Evolutionary conservation across 2,888 invertebrate genomes (phyloP).

Genomic region (Ectemnius lituratus): DNA sequence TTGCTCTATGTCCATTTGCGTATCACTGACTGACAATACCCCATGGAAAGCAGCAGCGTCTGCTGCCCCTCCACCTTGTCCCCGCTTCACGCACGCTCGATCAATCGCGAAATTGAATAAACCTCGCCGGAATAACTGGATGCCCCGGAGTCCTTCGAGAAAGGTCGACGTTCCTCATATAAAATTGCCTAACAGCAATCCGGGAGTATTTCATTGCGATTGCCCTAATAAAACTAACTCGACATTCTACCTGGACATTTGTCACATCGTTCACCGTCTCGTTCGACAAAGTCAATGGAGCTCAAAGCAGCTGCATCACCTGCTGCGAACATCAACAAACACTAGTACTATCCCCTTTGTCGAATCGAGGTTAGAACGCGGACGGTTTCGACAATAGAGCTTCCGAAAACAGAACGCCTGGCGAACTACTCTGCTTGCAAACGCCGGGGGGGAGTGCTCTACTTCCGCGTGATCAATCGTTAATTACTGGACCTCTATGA

Average conservation of each 20-base stretch:
- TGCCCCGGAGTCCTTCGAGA: slow-evolving; percentile 32
- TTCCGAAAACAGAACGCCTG: slow-evolving; percentile 8
- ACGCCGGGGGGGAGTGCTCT: not conserved
- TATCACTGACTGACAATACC: slow-evolving; percentile 42
- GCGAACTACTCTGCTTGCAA: not conserved
- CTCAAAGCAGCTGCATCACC: slow-evolving; percentile 51
- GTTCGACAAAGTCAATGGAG: slow-evolving; percentile 37
- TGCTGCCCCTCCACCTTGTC: slow-evolving; percentile 12
- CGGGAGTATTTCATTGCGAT: not conserved
- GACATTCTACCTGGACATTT: not conserved
- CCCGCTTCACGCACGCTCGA: slow-evolving; percentile 12
- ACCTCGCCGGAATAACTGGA: slow-evolving; percentile 34
- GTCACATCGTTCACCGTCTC: slow-evolving; percentile 4
- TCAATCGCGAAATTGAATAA: slow-evolving; percentile 51
- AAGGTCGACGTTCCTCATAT: slow-evolving; percentile 24
- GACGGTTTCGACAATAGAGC: slow-evolving; percentile 46
- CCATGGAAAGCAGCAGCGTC: slow-evolving; percentile 13
- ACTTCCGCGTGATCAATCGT: not conserved
- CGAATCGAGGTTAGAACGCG: slow-evolving; percentile 16
- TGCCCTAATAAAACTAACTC: slow-evolving; percentile 3
- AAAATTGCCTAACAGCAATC: slow-evolving; percentile 29
- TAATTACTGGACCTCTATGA: not conserved
- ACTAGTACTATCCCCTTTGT: slow-evolving; percentile 27
- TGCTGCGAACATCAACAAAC: slow-evolving; percentile 40
- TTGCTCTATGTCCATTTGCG: slow-evolving; percentile 36